Evolutionary conservation across 1,140 invertebrate genomes (phyloP).

Genomic region (Microplitis mediator): DNA sequence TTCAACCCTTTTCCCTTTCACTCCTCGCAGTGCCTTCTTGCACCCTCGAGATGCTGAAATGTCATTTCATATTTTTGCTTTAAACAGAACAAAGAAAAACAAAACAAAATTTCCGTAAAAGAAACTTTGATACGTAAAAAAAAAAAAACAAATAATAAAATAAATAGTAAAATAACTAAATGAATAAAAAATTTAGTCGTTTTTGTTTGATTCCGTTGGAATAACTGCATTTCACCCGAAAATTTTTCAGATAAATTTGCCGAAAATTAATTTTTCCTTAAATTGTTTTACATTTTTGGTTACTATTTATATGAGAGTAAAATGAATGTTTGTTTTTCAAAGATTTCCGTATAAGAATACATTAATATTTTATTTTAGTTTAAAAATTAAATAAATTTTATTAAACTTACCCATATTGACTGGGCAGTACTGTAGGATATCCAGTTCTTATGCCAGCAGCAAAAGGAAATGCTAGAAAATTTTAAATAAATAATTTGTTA

Average conservation of each 20-base stretch:
- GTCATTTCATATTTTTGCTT: constrained; percentile 49
- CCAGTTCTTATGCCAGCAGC: constrained; percentile 70
- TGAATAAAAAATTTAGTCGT: too few relatives aligned
- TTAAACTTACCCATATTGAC: constrained; percentile 75
- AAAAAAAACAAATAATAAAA: neutral
- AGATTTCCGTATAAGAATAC: too few relatives aligned
- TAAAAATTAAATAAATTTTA: too few relatives aligned
- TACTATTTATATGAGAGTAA: too few relatives aligned
- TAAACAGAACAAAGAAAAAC: constrained; percentile 33
- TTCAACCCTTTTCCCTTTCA: constrained; percentile 38
- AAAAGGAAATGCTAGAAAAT: constrained; percentile 69
- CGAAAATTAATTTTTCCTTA: too few relatives aligned
- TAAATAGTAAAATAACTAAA: too few relatives aligned
- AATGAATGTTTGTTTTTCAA: too few relatives aligned
- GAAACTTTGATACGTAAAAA: neutral
- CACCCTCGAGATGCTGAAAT: constrained; percentile 62
- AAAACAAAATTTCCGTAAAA: constrained; percentile 1
- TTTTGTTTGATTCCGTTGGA: too few relatives aligned
- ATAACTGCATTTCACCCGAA: too few relatives aligned
- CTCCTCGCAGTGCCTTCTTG: constrained; percentile 45
- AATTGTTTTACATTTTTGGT: too few relatives aligned
- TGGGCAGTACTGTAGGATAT: constrained; percentile 72
- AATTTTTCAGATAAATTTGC: too few relatives aligned
- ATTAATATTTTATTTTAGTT: neutral
- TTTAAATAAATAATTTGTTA: constrained; percentile 31